Conservation (phyloP, 2,888 invertebrate species). For the Diaperis boleti region DNA sequence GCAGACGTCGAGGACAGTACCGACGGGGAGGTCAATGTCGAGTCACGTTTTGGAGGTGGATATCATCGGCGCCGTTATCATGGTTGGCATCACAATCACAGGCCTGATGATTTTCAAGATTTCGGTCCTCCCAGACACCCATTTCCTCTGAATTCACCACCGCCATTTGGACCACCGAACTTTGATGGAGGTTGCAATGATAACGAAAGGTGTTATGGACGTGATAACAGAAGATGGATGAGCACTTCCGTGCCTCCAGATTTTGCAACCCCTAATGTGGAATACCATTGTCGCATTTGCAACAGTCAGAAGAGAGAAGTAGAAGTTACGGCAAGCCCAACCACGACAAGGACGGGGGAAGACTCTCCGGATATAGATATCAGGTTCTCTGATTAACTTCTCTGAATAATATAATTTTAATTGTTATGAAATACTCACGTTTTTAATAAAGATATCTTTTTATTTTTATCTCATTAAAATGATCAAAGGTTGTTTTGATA, state of each 20-base stretch:
- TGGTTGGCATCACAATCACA: background rate
- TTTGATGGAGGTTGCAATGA: too few species aligned
- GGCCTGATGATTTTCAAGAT: background rate
- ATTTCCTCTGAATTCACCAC: background rate
- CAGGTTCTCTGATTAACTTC: slow-evolving; percentile 22
- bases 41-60: slow-evolving; percentile 23
- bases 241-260: background rate
- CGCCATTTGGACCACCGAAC: background rate
- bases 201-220: too few species aligned
- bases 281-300: slow-evolving; percentile 12
- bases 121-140: background rate
- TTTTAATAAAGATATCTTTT: too few species aligned
- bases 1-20: too few species aligned
- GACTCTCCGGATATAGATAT: slow-evolving; percentile 35
- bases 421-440: too few species aligned
- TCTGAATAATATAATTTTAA: background rate
- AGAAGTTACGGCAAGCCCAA: background rate
- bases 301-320: background rate
- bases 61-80: background rate
- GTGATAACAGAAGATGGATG: background rate
- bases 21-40: slow-evolving; percentile 8
- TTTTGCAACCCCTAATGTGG: background rate
- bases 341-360: slow-evolving; percentile 14
- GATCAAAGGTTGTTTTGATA: too few species aligned
- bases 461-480: too few species aligned